Base-by-base conservation (phyloP, 2,888 invertebrate genomes). In the Cotesia congregata region DNA sequence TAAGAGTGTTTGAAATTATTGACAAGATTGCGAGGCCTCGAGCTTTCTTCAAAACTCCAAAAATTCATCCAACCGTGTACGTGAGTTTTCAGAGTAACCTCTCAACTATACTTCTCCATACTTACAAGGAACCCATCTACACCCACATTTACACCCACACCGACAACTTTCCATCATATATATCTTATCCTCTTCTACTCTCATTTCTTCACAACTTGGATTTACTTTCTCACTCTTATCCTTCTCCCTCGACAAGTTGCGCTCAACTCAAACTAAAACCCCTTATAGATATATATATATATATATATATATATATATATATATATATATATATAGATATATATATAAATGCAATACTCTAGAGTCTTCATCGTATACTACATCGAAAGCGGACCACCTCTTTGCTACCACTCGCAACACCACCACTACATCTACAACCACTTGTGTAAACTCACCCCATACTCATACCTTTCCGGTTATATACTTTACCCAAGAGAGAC, bases 401-500 rank as follows among this genome's bases (percentile, higher is more conserved):
- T 50, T 50, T 50, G 50, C 50, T 50, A 50, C 50, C 50, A 50
- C 50, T 12, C 7, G 12, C 50, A 12, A 7, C 7, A 50, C 50
- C 50, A 50, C 50, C 50, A 50, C 50, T 12, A 50, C 50, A 12
- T 12, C 50, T 50, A 50, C 50, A 50, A 72, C 50, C 50, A 9
- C 9, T 50, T 50, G 50, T 50, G 50, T 50, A 50, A 50, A 50
- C 50, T 50, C 12, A 50, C 50, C 50, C 50, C 50, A 50, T 41
- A 41, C 41, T 9, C 67, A 67, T 59, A 39, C 73, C 68, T 69
- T 69, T 60, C 76, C 72, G 70, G 75, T 78, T 80, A 76, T 78
- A 80, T 80, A 78, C 78, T 78, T 79, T 75, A 77, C 79, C 80
- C 80, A 75, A 77, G 78, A 78, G 78, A 80, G 78, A 77, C 79